Evolutionary conservation across 2,113 vertebrate species (phyloP).

Genomic region (Echinops telfairi): DNA sequence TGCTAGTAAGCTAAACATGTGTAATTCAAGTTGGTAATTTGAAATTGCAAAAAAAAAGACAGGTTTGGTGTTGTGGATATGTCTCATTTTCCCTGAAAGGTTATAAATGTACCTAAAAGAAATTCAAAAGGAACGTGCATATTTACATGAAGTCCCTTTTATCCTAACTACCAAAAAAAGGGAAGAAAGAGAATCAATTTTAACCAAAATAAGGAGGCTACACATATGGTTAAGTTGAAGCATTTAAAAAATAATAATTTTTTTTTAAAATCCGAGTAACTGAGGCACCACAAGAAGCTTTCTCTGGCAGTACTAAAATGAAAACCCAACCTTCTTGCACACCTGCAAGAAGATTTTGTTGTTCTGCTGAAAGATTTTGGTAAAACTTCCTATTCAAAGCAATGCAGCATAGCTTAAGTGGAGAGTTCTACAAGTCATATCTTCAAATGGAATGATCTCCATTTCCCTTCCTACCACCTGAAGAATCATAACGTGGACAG

Average conservation of each 20-base stretch:
- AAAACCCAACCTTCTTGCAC: background rate
- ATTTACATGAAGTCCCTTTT: background rate
- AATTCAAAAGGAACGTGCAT: constrained; percentile 49
- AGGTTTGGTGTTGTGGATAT: background rate
- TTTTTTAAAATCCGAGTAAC: background rate
- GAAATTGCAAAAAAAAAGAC: constrained; percentile 54
- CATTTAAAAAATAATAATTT: no score
- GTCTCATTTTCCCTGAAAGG: constrained; percentile 31
- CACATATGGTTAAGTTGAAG: no score
- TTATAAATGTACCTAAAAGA: constrained; percentile 51
- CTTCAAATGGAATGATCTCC: background rate
- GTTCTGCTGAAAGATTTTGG: background rate
- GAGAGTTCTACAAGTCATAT: background rate
- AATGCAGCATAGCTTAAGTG: background rate
- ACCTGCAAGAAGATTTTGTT: background rate
- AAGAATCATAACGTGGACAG: background rate
- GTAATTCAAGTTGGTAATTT: constrained; percentile 65
- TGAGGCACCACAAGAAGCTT: background rate
- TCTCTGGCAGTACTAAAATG: background rate
- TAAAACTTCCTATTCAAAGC: background rate
- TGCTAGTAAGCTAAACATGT: constrained; percentile 60
- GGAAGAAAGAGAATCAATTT: background rate
- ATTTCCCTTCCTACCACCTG: background rate
- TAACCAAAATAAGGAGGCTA: background rate
- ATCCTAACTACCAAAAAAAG: background rate